Conservation (phyloP, 2,797 vertebrate genomes). For the Setipinna tenuifilis region DNA sequence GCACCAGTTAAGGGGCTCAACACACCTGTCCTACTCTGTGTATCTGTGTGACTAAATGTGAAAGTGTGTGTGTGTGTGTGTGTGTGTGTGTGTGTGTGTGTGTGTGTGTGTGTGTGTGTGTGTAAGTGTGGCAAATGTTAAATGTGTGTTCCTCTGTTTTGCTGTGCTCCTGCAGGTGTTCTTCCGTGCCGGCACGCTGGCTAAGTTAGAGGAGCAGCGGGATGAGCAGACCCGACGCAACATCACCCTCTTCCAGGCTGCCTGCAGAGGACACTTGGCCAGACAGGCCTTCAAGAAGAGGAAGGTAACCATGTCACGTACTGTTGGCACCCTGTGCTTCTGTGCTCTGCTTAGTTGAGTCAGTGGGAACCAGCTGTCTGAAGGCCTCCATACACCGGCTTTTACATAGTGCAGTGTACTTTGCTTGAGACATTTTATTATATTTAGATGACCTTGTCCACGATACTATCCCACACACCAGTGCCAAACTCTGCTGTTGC, state of each 20-base stretch:
- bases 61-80: constrained; percentile 35
- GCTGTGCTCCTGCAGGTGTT: constrained; percentile 80
- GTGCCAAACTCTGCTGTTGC: no score
- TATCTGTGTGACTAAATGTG: neutral
- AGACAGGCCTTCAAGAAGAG: constrained; percentile 96
- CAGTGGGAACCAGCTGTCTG: no score
- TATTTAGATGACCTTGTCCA: no score
- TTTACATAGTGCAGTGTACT: no score
- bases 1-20: no score
- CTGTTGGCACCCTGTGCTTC: no score
- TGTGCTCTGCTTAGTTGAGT: no score
- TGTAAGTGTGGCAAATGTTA: neutral
- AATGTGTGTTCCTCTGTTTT: neutral
- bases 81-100: constrained; percentile 32
- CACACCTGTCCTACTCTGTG: neutral
- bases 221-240: constrained; percentile 92
- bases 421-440: no score
- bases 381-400: no score
- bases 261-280: constrained; percentile 92
- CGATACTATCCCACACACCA: no score
- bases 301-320: constrained; percentile 79
- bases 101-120: constrained; percentile 41
- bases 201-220: constrained; percentile 92
- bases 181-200: constrained; percentile 91
- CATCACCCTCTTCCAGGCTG: constrained; percentile 89